These are phyloP conservation scores for Syndactyla subalaris DNA, from an alignment of 2,797 vertebrate species.

Conservation along the genomic window DNA sequence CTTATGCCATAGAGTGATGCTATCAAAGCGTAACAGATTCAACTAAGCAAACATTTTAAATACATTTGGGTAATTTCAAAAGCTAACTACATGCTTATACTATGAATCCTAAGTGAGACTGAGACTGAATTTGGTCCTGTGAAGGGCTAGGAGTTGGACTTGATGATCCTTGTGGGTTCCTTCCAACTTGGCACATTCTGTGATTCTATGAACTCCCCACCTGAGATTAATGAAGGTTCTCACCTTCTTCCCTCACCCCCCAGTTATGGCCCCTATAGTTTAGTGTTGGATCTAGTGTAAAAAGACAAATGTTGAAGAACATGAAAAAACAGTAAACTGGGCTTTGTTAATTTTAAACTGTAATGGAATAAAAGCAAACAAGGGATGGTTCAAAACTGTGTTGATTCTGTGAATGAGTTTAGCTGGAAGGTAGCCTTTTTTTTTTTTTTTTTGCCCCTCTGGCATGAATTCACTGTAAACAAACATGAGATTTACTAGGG, in stretches of 20 bases:
- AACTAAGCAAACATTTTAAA: background rate
- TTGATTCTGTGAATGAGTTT: conserved; percentile 26
- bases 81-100: background rate
- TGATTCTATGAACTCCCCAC: background rate
- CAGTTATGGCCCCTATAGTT: background rate
- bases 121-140: background rate
- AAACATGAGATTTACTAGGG: background rate
- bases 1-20: background rate
- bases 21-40: background rate
- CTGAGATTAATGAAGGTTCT: background rate
- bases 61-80: background rate
- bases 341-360: background rate
- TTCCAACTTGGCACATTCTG: background rate
- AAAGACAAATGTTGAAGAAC: background rate
- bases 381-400: background rate
- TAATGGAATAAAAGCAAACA: background rate
- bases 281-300: background rate
- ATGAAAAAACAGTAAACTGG: background rate
- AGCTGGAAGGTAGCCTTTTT: background rate
- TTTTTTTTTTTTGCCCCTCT: background rate
- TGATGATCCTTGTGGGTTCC: background rate
- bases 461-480: background rate
- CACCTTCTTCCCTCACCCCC: background rate
- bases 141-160: background rate
- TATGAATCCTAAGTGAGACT: background rate